Base-by-base conservation (phyloP, 2,888 invertebrate species). In the Noctua janthe region DNA sequence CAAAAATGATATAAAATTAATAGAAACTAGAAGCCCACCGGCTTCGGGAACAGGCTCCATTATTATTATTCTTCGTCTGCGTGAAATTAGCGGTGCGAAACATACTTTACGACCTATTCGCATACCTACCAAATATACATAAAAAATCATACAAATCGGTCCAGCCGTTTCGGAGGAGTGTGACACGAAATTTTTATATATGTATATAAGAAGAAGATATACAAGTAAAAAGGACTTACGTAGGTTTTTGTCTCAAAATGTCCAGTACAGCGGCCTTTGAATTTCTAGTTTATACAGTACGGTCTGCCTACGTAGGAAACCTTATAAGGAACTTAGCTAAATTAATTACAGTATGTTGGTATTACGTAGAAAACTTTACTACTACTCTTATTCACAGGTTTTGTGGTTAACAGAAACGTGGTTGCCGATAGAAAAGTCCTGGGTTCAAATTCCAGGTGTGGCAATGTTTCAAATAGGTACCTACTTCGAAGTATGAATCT, bases 301-400 rank as follows among this genome's bases (percentile, higher is more conserved):
- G 17, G 13, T n/a, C 15, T 13, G 29, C 10, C 35, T 13, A 11
- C 35, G 17, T 15, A 62, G 3, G 81, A 81, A 76, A 43, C 76
- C 81, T 49, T 82, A 81, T 5, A 47, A 74, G 35, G 11, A 15
- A 4, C 43, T 5, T 43, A 17, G 81, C 56, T 29, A 51, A 47
- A 35, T 56, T 20, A 43, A 20, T 23, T 17, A 47, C 47, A 47
- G 47, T 47, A 17, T 29, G 69, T 69, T 69, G 69, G 8, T 17
- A 17, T 15, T 69, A 51, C 29, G 23, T n/a, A 1, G 43, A 54
- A 4, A 70, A 20, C 15, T 2, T 74, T 43, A 35, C 43, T 35
- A 23, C 11, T 49, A 13, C 3, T 35, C 10, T 59, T 39, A 56
- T n/a, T 39, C 8, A 64, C 5, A 29, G 35, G 67, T 35, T 51